A percentile compares a stretch with the other conserved stretches of the same genome.
phyloP scores from a whole-genome alignment of 2,888 invertebrate genomes.

The Mylabris sibirica region DNA sequence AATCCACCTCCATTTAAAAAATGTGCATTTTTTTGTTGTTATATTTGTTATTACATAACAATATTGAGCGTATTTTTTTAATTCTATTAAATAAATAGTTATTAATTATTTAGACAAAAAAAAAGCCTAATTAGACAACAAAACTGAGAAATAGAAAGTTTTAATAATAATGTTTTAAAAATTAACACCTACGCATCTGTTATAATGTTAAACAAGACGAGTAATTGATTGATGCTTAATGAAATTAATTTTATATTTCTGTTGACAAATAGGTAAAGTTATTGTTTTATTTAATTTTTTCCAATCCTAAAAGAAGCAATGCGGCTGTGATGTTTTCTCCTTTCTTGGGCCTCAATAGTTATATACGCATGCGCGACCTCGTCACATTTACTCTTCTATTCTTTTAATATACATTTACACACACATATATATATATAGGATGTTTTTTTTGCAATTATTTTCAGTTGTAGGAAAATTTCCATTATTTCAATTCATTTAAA shows the following conservation, averaged over 20 bases:
- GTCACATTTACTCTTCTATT: constrained; percentile 47
- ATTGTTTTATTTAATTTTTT: background rate
- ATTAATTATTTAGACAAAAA: background rate
- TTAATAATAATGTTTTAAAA: too few species aligned
- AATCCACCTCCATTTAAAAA: background rate
- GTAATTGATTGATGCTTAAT: too few species aligned
- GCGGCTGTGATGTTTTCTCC: constrained; percentile 50
- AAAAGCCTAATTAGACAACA: too few species aligned
- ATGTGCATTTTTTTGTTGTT: background rate
- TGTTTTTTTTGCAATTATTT: constrained; percentile 13
- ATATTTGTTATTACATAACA: background rate
- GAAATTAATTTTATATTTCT: background rate
- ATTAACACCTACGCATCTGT: background rate
- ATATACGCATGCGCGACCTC: constrained; percentile 57
- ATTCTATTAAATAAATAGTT: background rate
- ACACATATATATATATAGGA: background rate
- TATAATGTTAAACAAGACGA: too few species aligned
- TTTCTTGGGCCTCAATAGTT: constrained; percentile 54
- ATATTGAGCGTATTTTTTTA: background rate
- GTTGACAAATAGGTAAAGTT: constrained; percentile 2
- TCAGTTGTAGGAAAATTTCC: constrained; percentile 6
- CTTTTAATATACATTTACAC: constrained; percentile 4
- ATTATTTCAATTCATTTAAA: background rate
- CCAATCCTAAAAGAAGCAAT: constrained; percentile 32
- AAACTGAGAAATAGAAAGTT: too few species aligned